phyloP scores from a whole-genome alignment of 1,140 invertebrate species.

The Hylyphantes graminicola region DNA sequence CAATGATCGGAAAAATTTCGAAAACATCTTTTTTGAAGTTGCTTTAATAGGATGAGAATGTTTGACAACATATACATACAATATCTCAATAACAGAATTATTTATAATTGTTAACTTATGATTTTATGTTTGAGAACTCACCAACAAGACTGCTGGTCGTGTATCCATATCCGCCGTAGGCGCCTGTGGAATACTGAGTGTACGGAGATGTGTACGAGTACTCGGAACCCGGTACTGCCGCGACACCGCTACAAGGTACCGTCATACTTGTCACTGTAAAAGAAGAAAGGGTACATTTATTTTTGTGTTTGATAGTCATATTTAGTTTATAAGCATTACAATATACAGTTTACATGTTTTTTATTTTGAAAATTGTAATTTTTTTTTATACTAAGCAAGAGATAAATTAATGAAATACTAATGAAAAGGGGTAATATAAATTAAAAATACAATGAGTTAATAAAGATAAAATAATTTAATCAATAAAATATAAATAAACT shows the following conservation, averaged over 20 bases:
- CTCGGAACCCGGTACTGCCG: slow-evolving; percentile 73
- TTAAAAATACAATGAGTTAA: too few relatives aligned
- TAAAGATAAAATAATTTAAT: too few relatives aligned
- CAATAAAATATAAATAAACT: slow-evolving; percentile 7
- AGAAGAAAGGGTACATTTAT: neutral
- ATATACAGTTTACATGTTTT: neutral
- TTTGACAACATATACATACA: too few relatives aligned
- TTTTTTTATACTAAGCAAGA: neutral
- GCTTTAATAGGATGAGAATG: too few relatives aligned
- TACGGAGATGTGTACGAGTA: slow-evolving; percentile 81
- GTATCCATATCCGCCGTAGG: slow-evolving; percentile 80
- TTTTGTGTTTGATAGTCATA: neutral
- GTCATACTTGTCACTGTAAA: slow-evolving; percentile 56
- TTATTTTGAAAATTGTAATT: neutral
- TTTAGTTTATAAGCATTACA: neutral
- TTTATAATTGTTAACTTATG: too few relatives aligned
- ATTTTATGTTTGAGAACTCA: slow-evolving; percentile 72
- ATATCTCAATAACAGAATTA: too few relatives aligned
- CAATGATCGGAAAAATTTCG: too few relatives aligned
- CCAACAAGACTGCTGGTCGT: slow-evolving; percentile 80
- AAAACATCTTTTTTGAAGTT: too few relatives aligned
- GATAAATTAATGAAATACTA: too few relatives aligned
- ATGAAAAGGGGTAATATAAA: neutral
- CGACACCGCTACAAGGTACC: slow-evolving; percentile 65
- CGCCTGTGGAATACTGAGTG: slow-evolving; percentile 77